Conservation (phyloP, 2,888 invertebrate genomes). For the Coecobrya sp. region DNA sequence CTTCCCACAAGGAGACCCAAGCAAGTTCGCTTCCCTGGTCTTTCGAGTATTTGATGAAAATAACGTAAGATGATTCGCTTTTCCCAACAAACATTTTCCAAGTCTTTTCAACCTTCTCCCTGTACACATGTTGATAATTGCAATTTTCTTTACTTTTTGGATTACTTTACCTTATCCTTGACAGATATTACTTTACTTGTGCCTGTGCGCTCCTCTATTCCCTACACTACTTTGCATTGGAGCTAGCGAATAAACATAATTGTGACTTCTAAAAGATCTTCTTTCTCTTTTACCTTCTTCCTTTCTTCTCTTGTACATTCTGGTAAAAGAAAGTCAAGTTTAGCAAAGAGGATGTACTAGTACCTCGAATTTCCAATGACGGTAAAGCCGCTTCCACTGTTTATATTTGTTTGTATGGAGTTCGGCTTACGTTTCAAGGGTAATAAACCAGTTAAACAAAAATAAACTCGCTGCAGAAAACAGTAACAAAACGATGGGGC, state of each 20-base stretch:
- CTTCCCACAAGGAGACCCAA: constrained; percentile 99
- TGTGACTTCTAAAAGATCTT: constrained; percentile 32
- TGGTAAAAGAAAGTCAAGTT: background rate
- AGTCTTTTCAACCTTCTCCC: background rate
- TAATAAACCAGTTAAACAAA: constrained; percentile 40
- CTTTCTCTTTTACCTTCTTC: background rate
- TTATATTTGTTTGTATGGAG: constrained; percentile 49
- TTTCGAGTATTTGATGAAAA: constrained; percentile 99
- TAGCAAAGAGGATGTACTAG: constrained; percentile 12
- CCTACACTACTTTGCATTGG: constrained; percentile 37
- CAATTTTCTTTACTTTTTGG: constrained; percentile 70
- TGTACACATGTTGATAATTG: constrained; percentile 49
- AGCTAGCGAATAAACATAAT: background rate
- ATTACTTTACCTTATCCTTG: constrained; percentile 63
- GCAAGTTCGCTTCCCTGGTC: constrained; percentile 98
- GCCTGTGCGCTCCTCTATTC: constrained; percentile 13
- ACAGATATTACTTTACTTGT: constrained; percentile 44
- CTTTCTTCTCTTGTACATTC: background rate
- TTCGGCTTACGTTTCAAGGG: constrained; percentile 48
- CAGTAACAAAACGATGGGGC: too few relatives aligned
- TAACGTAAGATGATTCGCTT: constrained; percentile 90
- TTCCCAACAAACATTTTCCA: background rate
- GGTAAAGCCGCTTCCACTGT: constrained; percentile 34
- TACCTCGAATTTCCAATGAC: constrained; percentile 19
- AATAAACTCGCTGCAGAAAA: too few relatives aligned